Percentiles rank a stretch among this genome's conserved stretches.
Conservation (phyloP, 2,113 vertebrate species). For the Thamnophis sirtalis region DNA sequence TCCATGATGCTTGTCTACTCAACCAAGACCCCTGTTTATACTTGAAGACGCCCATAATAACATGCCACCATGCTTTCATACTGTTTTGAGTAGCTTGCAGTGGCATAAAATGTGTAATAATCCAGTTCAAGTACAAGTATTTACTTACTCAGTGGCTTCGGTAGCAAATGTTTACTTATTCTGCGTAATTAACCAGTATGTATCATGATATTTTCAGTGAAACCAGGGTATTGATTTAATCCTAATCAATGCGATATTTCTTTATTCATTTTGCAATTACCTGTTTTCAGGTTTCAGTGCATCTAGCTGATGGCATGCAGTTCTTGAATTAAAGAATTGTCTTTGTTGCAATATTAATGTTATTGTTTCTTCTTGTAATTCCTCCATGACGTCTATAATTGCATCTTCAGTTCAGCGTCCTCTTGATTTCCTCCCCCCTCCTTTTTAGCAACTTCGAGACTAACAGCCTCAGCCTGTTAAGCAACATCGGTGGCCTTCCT, state of each 20-base stretch:
- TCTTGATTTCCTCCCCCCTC: too few relatives aligned
- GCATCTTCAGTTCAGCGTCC: neutral
- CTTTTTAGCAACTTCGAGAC: neutral
- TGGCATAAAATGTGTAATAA: neutral
- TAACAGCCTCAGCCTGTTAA: neutral
- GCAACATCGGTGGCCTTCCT: neutral
- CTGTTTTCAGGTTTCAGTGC: neutral
- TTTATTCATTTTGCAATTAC: neutral
- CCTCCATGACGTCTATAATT: neutral
- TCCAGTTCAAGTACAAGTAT: neutral
- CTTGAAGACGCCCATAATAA: neutral
- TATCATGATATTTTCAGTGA: neutral
- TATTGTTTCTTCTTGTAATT: neutral
- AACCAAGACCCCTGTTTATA: neutral
- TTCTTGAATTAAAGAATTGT: neutral
- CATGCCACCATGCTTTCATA: neutral
- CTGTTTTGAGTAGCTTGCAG: neutral
- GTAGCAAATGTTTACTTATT: neutral
- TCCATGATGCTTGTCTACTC: neutral
- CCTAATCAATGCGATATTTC: neutral
- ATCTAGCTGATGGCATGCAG: neutral
- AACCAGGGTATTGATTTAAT: neutral
- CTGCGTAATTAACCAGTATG: neutral
- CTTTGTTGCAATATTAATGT: neutral
- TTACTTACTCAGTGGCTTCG: neutral